Base-by-base conservation (phyloP, 2,113 vertebrate species). In the Seriola dumerili region DNA sequence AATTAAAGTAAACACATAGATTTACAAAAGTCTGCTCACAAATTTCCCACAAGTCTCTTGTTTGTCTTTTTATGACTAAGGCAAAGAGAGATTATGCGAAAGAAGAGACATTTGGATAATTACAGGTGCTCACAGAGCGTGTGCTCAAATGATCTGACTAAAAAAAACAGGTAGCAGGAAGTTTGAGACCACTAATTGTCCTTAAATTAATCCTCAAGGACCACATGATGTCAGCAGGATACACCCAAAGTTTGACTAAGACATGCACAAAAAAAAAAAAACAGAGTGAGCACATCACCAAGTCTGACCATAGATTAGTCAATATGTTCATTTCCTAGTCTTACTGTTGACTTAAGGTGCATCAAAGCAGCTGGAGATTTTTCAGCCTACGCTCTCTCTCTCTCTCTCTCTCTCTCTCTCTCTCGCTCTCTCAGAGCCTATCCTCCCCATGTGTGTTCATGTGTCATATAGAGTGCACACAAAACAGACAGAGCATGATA, bases 291-390 rank as follows among this genome's bases (percentile, higher is more conserved):
- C 64, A 61, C 36, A 85, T 82, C 62, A 73, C 62, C 9, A 34
- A 80, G 52, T 86, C 78, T 82, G 78, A 88, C 75, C 42, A 76
- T 1, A 84, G 62, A 76, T 73, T 32, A 67, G n/a, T 32, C 10
- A 73, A 71, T 48, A 54, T 1, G 32, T 44, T 78, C 23, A 76
- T 72, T 76, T 76, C 40, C 29, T 4, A 23, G 67, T 78, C 69
- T 71, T 71, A 61, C 63, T 67, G 59, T 38, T 77, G 23, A 70
- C 68, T 61, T 85, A 1, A 42, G 25, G 25, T 34, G 72, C 38
- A 57, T 65, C 50, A 21, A 38, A 73, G 52, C 74, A 62, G 52
- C 64, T 14, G n/a, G 54, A 65, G 40, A 58, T 62, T 55, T 62
- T 32, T 69, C 12, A 32, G 29, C 50, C 50, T 19, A 29, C 29